Evolutionary conservation across 1,140 invertebrate species (phyloP).

Genomic region (Cydia splendana): DNA sequence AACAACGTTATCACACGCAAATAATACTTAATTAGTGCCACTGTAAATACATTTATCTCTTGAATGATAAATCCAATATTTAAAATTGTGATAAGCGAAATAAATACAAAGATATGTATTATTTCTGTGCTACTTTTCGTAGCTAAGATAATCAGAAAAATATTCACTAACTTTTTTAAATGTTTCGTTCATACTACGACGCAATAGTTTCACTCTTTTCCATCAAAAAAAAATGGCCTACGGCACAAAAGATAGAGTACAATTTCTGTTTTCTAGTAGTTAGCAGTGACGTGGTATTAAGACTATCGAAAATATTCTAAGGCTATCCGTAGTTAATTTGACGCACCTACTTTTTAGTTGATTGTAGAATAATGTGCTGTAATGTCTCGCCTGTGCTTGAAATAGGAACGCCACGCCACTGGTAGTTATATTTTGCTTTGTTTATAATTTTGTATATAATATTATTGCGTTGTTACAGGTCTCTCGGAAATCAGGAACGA

Average conservation of each 20-base stretch:
- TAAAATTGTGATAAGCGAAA: slow-evolving; percentile 10
- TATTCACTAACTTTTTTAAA: neutral
- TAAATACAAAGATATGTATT: slow-evolving; percentile 23
- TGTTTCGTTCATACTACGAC: neutral
- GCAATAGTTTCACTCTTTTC: neutral
- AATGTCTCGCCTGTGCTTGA: neutral
- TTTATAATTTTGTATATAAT: neutral
- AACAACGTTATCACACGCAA: slow-evolving; percentile 26
- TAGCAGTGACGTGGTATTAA: neutral
- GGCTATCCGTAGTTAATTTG: neutral
- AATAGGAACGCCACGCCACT: neutral
- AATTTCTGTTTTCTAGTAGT: neutral
- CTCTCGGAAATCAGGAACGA: slow-evolving; percentile 83
- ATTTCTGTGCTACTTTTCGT: slow-evolving; percentile 21
- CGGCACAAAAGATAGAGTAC: neutral
- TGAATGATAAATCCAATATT: slow-evolving; percentile 11
- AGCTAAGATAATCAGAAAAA: neutral
- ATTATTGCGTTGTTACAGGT: slow-evolving; percentile 72
- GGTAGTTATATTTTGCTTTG: neutral
- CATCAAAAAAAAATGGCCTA: neutral
- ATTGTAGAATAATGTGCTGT: neutral
- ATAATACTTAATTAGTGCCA: slow-evolving; percentile 24
- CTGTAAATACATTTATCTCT: slow-evolving; percentile 23
- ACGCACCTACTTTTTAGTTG: neutral
- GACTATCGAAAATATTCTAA: neutral